These are phyloP conservation scores for Triplophysa siluroides DNA, from an alignment of 2,113 vertebrate genomes.

Conservation along the genomic window DNA sequence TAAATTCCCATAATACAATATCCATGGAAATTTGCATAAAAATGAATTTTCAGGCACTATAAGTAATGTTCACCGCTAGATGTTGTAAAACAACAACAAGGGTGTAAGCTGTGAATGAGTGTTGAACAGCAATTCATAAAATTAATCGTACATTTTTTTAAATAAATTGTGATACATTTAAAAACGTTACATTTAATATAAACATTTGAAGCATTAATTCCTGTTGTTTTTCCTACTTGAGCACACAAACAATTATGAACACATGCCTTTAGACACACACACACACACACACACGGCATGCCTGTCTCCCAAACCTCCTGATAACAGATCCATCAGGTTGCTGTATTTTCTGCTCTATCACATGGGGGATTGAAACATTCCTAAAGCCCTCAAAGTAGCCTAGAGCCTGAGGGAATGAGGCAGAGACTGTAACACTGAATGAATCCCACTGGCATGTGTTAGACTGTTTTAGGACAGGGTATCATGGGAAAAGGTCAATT, in stretches of 20 bases:
- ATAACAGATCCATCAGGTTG: conserved; percentile 86
- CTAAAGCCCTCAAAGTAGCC: conserved; percentile 78
- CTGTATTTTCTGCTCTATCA: conserved; percentile 82
- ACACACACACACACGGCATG: conserved; percentile 27
- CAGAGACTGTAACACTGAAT: conserved; percentile 7
- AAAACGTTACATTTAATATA: too few relatives aligned
- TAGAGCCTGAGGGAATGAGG: conserved; percentile 74
- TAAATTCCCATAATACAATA: neutral
- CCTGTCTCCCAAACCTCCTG: conserved; percentile 82
- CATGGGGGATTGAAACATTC: conserved; percentile 75
- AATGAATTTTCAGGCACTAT: too few relatives aligned
- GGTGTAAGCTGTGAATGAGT: too few relatives aligned
- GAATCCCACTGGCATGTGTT: neutral
- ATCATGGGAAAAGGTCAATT: too few relatives aligned
- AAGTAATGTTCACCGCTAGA: too few relatives aligned
- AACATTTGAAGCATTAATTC: too few relatives aligned
- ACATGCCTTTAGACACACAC: conserved; percentile 16
- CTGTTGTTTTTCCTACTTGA: too few relatives aligned
- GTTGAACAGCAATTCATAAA: too few relatives aligned
- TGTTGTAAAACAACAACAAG: too few relatives aligned
- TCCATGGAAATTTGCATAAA: too few relatives aligned
- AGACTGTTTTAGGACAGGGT: neutral
- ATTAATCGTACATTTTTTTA: too few relatives aligned
- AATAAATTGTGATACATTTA: too few relatives aligned
- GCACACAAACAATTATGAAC: neutral